Evolutionary conservation across 2,113 vertebrate species (phyloP).

Genomic region (cattle (Bos taurus)): ARS-UCD2.0 NC_037345.1:64083501-64084000

Average conservation of each 20-base stretch:
- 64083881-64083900: not conserved
- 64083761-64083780: not conserved
- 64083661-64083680: not conserved
- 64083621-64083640: not conserved
- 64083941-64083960: too few species aligned
- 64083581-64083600: rapidly evolving
- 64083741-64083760: rapidly evolving
- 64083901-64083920: not conserved
- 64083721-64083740: not conserved
- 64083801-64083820: not conserved
- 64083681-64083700: not conserved
- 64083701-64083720: not conserved
- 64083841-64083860: not conserved
- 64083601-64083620: not conserved
- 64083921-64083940: too few species aligned
- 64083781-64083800: not conserved
- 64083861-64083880: not conserved
- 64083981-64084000: too few species aligned
- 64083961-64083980: too few species aligned
- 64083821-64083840: not conserved
- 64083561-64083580: not conserved
- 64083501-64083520: not conserved
- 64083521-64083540: not conserved
- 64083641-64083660: not conserved
- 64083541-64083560: not conserved